Evolutionary conservation across 2,113 vertebrate species (phyloP), one percentile per base, ranked within the genome.

Genomic region (Aphyosemion australe): DNA sequence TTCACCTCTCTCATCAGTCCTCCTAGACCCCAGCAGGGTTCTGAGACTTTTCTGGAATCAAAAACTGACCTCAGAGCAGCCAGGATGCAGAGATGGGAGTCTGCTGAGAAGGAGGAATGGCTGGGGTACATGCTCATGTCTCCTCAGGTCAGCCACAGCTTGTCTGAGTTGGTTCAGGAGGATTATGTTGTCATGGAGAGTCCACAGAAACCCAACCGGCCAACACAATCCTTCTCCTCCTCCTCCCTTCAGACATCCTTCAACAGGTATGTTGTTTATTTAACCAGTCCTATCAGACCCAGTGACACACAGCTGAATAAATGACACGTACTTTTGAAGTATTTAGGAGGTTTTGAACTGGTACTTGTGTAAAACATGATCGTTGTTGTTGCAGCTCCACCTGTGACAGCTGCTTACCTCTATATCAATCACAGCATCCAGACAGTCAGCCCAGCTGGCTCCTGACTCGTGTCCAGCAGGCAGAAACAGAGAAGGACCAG

Each of bases 91-190:
- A 14, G 31, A 39, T 58, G 43, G 55, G 53, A 74, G 10, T 19
- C 53, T 0, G 3, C 10, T 5, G 73, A 82, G 8, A 55, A 67
- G n/a, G 58, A 74, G 21, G 72, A 72, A 16, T 41, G 45, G 0
- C 63, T 5, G 3, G 80, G 52, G 2, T 89, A 90, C 64, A 73
- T 90, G 89, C 46, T 76, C 61, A 90, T 90, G 89, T 84, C 86
- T 8, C 84, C 83, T 15, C 82, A 76, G 52, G 46, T 9, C 18
- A 65, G 73, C 32, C 71, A 4, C 55, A 67, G 56, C 16, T 60
- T 42, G 0, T 47, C 61, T 19, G 55, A 18, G 39, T 31, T 59
- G 14, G 48, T 72, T 59, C 79, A 58, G 47, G 80, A 88, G 11
- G 86, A 88, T 12, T 89, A 89, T 10, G 61, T 88, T 8, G 34